These are phyloP conservation scores for Auanema sp. DNA, from an alignment of 2,888 invertebrate species.

Conservation along the genomic window DNA sequence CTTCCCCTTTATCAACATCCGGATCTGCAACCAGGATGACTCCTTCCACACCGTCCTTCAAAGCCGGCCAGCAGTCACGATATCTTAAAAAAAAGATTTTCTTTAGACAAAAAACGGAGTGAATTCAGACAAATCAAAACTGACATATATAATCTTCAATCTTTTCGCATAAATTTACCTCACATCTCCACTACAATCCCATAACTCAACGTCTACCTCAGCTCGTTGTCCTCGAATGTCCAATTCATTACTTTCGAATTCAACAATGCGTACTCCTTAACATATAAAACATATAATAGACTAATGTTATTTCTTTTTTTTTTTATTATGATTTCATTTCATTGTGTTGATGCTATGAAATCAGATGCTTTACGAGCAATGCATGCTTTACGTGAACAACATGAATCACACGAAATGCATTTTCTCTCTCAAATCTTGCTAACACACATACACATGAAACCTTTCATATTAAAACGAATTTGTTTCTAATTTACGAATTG, in stretches of 20 bases:
- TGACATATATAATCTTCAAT: too few relatives aligned
- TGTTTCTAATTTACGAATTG: too few relatives aligned
- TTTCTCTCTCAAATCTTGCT: too few relatives aligned
- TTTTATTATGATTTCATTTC: too few relatives aligned
- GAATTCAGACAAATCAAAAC: too few relatives aligned
- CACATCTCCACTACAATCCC: conserved; percentile 43
- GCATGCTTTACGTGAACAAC: too few relatives aligned
- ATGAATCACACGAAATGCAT: too few relatives aligned
- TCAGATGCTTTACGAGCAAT: too few relatives aligned
- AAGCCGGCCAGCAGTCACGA: conserved; percentile 75
- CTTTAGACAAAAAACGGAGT: not conserved
- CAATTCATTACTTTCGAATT: conserved; percentile 75
- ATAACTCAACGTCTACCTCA: conserved; percentile 74
- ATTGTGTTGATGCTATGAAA: too few relatives aligned
- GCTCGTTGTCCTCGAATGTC: conserved; percentile 71
- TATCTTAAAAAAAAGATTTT: conserved; percentile 24
- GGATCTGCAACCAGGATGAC: conserved; percentile 75
- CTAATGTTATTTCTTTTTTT: too few relatives aligned
- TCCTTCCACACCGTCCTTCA: conserved; percentile 74
- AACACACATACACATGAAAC: too few relatives aligned
- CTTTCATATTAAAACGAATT: too few relatives aligned
- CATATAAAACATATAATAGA: conserved; percentile 5
- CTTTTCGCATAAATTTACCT: conserved; percentile 20
- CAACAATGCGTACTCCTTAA: conserved; percentile 72
- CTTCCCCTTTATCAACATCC: conserved; percentile 60